Evolutionary conservation across 1,140 invertebrate genomes (phyloP).

Genomic region (Sinonovacula constricta): DNA sequence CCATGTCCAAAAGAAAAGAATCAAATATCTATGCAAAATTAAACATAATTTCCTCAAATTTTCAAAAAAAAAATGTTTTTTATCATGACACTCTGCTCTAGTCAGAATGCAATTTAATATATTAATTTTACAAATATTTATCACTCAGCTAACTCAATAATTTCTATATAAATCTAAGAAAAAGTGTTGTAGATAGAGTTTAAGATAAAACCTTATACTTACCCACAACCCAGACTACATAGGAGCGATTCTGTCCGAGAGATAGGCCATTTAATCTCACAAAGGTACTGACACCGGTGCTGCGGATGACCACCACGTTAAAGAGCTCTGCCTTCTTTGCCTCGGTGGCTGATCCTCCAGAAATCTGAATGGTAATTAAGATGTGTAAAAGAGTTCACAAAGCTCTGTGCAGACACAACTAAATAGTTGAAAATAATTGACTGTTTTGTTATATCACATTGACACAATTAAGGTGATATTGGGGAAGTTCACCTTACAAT

Average conservation of each 20-base stretch:
- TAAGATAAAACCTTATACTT: too few relatives aligned
- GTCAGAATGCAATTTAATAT: too few relatives aligned
- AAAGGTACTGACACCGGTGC: slow-evolving; percentile 57
- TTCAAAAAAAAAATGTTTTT: too few relatives aligned
- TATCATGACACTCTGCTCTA: too few relatives aligned
- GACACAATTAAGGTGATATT: background rate
- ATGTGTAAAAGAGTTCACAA: background rate
- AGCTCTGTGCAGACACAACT: background rate
- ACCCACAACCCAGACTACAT: slow-evolving; percentile 65
- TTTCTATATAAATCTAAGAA: too few relatives aligned
- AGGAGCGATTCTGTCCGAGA: slow-evolving; percentile 52
- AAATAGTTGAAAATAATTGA: background rate
- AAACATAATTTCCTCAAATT: too few relatives aligned
- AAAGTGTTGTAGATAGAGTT: too few relatives aligned
- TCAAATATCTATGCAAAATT: too few relatives aligned
- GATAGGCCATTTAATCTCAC: slow-evolving; percentile 44
- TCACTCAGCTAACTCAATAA: too few relatives aligned
- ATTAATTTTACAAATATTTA: too few relatives aligned
- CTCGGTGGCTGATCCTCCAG: slow-evolving; percentile 55
- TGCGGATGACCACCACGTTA: slow-evolving; percentile 53
- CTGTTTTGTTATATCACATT: background rate
- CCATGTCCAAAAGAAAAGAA: too few relatives aligned
- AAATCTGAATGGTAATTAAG: slow-evolving; percentile 50
- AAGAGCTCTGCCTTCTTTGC: slow-evolving; percentile 49
- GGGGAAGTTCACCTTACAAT: background rate